Evolutionary conservation across 2,888 invertebrate genomes (phyloP).

Genomic region (Caradrina kadenii): DNA sequence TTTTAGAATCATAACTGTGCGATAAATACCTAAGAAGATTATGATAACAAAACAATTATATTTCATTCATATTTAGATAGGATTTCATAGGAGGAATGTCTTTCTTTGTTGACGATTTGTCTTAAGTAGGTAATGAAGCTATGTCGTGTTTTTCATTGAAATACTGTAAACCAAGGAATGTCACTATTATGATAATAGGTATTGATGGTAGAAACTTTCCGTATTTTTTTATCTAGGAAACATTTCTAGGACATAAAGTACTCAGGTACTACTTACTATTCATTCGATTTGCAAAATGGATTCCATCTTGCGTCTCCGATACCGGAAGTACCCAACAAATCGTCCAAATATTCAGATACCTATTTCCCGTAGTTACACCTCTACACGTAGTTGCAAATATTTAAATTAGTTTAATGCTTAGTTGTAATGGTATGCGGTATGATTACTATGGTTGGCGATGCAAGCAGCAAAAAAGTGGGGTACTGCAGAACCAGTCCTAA

Average conservation of each 20-base stretch:
- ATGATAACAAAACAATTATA: no score
- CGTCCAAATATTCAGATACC: neutral
- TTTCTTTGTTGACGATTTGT: neutral
- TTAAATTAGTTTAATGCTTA: neutral
- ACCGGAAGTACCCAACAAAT: no score
- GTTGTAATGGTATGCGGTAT: neutral
- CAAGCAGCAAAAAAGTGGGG: conserved; percentile 6
- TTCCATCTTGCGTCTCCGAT: no score
- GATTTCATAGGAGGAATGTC: neutral
- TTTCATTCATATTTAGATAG: no score
- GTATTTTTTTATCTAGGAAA: no score
- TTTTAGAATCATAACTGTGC: neutral
- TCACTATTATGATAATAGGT: conserved; percentile 7
- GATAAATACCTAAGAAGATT: neutral
- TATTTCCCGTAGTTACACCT: neutral
- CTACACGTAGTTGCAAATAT: neutral
- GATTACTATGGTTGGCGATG: neutral
- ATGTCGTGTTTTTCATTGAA: neutral
- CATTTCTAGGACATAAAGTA: no score
- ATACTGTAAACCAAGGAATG: neutral
- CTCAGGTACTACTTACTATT: no score
- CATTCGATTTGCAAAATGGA: no score
- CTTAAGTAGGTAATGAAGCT: neutral
- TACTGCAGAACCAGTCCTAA: conserved; percentile 32
- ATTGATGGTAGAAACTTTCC: no score